A percentile compares a stretch with the other conserved stretches of the same genome.
These are phyloP conservation scores for Leucopsar rothschildi DNA, from an alignment of 2,113 vertebrate genomes.

Conservation along the genomic window DNA sequence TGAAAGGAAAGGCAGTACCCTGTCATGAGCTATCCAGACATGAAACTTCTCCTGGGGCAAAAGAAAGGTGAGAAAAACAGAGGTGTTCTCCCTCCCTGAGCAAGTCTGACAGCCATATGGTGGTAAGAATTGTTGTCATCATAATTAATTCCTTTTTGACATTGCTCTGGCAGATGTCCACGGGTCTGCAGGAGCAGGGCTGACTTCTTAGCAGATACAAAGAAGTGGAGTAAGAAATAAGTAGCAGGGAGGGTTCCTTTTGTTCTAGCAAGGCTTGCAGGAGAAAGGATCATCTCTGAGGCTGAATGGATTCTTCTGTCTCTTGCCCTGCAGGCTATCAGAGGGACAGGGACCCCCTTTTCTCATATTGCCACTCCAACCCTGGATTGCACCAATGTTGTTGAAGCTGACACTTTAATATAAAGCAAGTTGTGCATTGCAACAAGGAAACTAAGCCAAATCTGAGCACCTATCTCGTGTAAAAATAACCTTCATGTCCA, in stretches of 20 bases:
- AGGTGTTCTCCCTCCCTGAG: background rate
- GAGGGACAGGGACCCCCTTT: background rate
- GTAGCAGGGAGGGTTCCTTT: background rate
- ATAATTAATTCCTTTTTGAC: background rate
- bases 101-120: conserved; percentile 18
- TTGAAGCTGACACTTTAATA: background rate
- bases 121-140: background rate
- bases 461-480: background rate
- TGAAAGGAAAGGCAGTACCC: background rate
- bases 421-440: background rate
- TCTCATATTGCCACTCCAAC: background rate
- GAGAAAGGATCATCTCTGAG: background rate
- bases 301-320: background rate
- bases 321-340: background rate
- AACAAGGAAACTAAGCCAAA: background rate
- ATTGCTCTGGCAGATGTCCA: background rate
- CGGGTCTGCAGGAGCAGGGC: background rate
- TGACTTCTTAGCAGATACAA: background rate
- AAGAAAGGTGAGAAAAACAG: conserved; percentile 10
- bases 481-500: background rate
- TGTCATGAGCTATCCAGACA: background rate
- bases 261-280: background rate
- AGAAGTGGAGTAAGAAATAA: background rate
- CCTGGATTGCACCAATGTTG: background rate
- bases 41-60: background rate